Percentiles rank a stretch among this genome's conserved stretches.
These are phyloP conservation scores for Ichneumoninae sp. DNA, from an alignment of 2,888 invertebrate species.

Conservation along the genomic window DNA sequence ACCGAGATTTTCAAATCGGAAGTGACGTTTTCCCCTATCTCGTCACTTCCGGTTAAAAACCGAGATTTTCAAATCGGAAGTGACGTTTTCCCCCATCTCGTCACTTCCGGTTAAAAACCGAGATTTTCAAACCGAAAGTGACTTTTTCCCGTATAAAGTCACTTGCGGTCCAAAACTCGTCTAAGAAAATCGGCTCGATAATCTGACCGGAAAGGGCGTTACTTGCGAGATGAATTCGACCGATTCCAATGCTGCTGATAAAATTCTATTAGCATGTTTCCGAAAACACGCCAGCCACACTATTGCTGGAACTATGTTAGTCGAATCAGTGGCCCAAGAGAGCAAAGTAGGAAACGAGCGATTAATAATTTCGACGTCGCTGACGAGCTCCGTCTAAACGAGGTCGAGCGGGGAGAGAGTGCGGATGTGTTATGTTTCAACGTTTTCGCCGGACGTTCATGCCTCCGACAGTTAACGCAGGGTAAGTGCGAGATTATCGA, in stretches of 20 bases:
- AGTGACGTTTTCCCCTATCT: too few relatives aligned
- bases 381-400: neutral
- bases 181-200: too few relatives aligned
- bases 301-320: neutral
- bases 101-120: too few relatives aligned
- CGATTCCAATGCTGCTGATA: neutral
- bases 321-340: neutral
- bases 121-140: too few relatives aligned
- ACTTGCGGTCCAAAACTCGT: too few relatives aligned
- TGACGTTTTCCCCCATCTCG: too few relatives aligned
- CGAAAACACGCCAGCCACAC: too few relatives aligned
- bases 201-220: too few relatives aligned
- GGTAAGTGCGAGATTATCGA: slow-evolving; percentile 24
- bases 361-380: slow-evolving; percentile 1
- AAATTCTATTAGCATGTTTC: neutral
- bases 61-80: too few relatives aligned
- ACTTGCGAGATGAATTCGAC: neutral
- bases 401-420: neutral
- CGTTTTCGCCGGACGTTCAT: neutral
- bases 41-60: too few relatives aligned
- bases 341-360: neutral
- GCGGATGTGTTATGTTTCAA: neutral
- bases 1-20: too few relatives aligned
- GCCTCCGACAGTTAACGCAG: slow-evolving; percentile 11
- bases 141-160: too few relatives aligned